These are phyloP conservation scores for Parotocinclus haroldoi DNA, from an alignment of 2,797 vertebrate genomes.

Conservation along the genomic window DNA sequence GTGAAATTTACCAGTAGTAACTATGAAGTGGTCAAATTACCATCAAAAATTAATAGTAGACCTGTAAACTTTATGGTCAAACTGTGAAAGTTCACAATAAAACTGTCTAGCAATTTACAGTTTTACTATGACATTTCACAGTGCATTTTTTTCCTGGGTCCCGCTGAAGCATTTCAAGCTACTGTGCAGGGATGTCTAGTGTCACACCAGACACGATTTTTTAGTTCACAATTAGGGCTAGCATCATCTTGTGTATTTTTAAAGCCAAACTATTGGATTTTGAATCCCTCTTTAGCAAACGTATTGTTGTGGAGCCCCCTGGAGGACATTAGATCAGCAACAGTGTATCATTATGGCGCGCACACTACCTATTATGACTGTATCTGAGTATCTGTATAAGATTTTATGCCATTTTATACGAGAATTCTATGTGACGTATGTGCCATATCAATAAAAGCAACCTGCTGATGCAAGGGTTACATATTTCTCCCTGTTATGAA, in stretches of 20 bases:
- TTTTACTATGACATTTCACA: too few relatives aligned
- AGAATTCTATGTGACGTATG: not conserved
- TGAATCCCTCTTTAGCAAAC: not conserved
- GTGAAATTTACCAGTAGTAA: too few relatives aligned
- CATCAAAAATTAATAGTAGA: too few relatives aligned
- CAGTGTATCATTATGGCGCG: not conserved
- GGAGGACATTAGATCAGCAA: conserved; percentile 5
- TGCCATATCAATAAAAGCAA: conserved; percentile 24
- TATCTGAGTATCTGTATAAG: too few relatives aligned
- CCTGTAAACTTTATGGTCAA: too few relatives aligned
- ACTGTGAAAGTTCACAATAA: too few relatives aligned
- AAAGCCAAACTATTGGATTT: not conserved
- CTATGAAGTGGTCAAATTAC: too few relatives aligned
- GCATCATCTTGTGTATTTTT: not conserved
- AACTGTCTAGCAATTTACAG: too few relatives aligned
- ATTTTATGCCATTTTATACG: too few relatives aligned
- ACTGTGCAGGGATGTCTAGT: not conserved
- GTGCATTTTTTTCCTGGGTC: too few relatives aligned
- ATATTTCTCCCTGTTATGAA: conserved; percentile 27
- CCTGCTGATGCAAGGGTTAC: conserved; percentile 1
- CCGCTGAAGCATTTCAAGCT: too few relatives aligned
- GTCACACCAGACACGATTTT: not conserved
- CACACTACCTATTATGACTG: too few relatives aligned
- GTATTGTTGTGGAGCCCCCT: conserved; percentile 29
- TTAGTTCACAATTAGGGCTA: not conserved